phyloP scores from a whole-genome alignment of 1,140 invertebrate genomes.

The Acromyrmex heyeri region DNA sequence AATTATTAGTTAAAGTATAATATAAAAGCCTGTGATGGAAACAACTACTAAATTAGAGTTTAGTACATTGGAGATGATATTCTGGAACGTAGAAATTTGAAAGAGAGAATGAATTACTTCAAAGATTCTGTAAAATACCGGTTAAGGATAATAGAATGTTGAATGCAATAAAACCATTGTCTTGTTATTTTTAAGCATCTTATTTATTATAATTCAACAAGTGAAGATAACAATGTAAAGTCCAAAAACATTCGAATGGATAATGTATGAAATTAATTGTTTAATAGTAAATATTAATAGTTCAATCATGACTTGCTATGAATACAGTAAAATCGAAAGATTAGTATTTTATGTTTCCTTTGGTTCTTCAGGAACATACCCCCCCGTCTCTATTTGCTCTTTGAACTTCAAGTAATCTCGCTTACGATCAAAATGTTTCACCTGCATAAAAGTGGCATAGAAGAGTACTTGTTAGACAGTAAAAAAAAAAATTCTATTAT shows the following conservation, averaged over 20 bases:
- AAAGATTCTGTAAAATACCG: constrained; percentile 49
- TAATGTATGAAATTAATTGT: constrained; percentile 63
- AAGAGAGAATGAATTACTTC: constrained; percentile 19
- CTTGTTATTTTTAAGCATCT: constrained; percentile 71
- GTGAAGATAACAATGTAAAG: constrained; percentile 49
- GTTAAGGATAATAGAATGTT: constrained; percentile 67
- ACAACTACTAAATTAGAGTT: constrained; percentile 60
- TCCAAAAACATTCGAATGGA: constrained; percentile 40
- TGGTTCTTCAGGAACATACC: constrained; percentile 90
- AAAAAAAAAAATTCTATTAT: constrained; percentile 41
- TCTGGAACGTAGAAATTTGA: constrained; percentile 15
- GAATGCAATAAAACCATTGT: constrained; percentile 62
- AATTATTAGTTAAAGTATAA: constrained; percentile 56
- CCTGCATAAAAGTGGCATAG: constrained; percentile 85
- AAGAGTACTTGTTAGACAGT: constrained; percentile 44
- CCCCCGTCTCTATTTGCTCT: constrained; percentile 94
- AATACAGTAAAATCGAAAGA: constrained; percentile 62
- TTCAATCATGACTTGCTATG: constrained; percentile 63
- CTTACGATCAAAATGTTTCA: constrained; percentile 97
- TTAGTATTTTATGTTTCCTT: constrained; percentile 69
- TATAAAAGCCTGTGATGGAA: constrained; percentile 61
- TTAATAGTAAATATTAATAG: constrained; percentile 66
- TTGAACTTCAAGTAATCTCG: constrained; percentile 95
- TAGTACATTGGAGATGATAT: constrained; percentile 30
- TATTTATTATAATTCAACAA: constrained; percentile 73